Percentiles rank a stretch among this genome's conserved stretches.
Evolutionary conservation across 2,888 invertebrate species (phyloP).

Genomic region (Agonum fuliginosum): DNA sequence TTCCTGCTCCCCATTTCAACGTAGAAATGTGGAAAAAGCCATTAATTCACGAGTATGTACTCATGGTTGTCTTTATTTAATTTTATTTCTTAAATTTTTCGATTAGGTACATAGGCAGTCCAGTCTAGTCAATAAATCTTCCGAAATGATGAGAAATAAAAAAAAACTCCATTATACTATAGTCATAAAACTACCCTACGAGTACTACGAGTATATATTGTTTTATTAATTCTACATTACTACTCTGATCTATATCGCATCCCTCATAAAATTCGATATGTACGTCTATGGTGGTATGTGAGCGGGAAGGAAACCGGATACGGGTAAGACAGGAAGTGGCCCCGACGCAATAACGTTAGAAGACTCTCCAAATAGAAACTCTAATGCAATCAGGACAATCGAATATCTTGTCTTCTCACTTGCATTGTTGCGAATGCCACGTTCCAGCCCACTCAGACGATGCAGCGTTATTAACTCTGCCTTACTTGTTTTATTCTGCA

Average conservation of each 20-base stretch:
- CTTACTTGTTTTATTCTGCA: slow-evolving; percentile 27
- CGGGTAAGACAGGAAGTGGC: slow-evolving; percentile 48
- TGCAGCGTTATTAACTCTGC: slow-evolving; percentile 18
- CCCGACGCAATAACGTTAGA: slow-evolving; percentile 49
- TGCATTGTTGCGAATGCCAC: slow-evolving; percentile 15
- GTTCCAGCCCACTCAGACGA: background rate
- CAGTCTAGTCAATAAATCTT: no score
- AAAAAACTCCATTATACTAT: no score
- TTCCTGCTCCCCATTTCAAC: no score
- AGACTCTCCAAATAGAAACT: slow-evolving; percentile 40
- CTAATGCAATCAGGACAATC: slow-evolving; percentile 43
- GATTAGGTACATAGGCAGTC: no score
- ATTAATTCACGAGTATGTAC: no score
- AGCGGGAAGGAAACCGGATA: slow-evolving; percentile 40
- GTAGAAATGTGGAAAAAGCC: no score
- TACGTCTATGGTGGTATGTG: background rate
- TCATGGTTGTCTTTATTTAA: no score
- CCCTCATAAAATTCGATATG: slow-evolving; percentile 6
- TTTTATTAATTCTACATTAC: no score
- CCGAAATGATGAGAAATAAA: no score
- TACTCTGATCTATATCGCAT: background rate
- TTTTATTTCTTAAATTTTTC: no score
- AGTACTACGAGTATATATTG: no score
- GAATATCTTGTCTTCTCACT: slow-evolving; percentile 44
- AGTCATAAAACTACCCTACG: no score